phyloP scores from a whole-genome alignment of 2,797 vertebrate species.

The Eulemur albifrons region DNA sequence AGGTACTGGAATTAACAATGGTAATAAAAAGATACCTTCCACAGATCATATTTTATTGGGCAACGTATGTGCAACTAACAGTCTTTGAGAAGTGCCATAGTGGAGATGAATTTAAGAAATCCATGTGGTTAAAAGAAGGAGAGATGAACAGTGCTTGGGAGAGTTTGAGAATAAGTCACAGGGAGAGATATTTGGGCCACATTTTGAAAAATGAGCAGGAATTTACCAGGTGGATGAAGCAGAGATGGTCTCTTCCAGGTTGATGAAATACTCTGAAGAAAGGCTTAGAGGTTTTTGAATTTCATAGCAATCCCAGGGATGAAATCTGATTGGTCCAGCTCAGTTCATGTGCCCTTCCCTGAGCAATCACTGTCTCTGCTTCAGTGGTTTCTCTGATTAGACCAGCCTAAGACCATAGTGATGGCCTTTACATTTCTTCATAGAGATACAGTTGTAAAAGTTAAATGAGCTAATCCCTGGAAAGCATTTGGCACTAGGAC shows the following conservation, averaged over 20 bases:
- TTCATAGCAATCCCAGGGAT: background rate
- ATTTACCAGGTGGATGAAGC: background rate
- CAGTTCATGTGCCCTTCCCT: background rate
- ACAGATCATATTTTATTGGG: background rate
- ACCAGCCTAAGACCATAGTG: background rate
- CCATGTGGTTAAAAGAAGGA: background rate
- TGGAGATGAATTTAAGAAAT: background rate
- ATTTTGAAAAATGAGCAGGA: conserved; percentile 2
- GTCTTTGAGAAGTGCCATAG: background rate
- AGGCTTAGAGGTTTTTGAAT: background rate
- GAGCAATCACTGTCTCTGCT: background rate
- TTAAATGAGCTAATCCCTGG: background rate
- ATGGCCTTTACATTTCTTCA: background rate
- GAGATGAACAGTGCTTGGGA: background rate
- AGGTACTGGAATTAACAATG: background rate
- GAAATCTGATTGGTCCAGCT: background rate
- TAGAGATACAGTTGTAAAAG: background rate
- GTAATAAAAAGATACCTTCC: background rate
- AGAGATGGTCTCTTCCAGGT: background rate
- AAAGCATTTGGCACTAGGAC: background rate
- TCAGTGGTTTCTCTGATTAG: background rate
- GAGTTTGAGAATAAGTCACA: background rate
- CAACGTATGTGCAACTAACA: background rate
- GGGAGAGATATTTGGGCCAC: background rate
- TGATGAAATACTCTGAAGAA: background rate